These are phyloP conservation scores for Orcinus orca DNA, from an alignment of 2,113 vertebrate genomes.

Conservation along the genomic window DNA sequence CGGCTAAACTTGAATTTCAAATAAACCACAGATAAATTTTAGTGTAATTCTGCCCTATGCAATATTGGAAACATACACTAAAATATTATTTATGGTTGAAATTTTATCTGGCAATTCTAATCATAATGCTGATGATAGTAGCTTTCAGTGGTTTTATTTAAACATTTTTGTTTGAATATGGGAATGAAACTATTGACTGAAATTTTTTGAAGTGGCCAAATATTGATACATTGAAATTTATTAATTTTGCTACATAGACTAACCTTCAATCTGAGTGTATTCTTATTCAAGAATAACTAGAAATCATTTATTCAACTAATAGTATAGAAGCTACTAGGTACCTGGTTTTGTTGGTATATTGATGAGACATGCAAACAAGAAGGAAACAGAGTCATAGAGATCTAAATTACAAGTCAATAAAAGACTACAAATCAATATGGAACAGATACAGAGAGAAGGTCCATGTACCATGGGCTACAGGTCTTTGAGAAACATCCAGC, in stretches of 20 bases:
- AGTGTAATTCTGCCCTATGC: neutral
- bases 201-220: neutral
- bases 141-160: neutral
- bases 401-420: neutral
- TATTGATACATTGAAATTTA: neutral
- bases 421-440: neutral
- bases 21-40: neutral
- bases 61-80: neutral
- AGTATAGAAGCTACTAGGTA: neutral
- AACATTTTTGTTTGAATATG: neutral
- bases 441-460: neutral
- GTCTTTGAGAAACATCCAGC: neutral
- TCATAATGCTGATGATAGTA: neutral
- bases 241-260: neutral
- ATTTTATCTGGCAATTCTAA: neutral
- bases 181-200: neutral
- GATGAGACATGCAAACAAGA: neutral
- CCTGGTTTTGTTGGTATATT: neutral
- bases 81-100: neutral
- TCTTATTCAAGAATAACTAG: neutral
- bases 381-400: neutral
- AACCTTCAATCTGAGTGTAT: neutral
- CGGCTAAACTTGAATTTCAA: constrained; percentile 33
- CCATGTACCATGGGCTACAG: neutral
- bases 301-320: neutral